These are phyloP conservation scores for Lordiphosa andalusiaca DNA, from an alignment of 2,888 invertebrate species.

Conservation along the genomic window DNA sequence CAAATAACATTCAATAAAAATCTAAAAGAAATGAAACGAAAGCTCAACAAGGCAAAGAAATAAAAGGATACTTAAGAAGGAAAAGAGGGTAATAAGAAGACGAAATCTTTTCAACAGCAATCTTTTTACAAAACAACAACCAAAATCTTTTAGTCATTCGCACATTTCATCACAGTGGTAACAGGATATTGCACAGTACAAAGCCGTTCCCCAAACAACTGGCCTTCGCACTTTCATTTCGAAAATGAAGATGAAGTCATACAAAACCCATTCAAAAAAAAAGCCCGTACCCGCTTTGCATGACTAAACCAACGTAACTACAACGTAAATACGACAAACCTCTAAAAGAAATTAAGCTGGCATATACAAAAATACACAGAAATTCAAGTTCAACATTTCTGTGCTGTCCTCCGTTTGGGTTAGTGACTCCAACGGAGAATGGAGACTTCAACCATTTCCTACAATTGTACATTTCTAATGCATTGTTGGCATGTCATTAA, in stretches of 20 bases:
- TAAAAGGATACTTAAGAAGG: too few species aligned
- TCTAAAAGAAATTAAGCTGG: slow-evolving; percentile 3
- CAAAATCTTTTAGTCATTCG: neutral
- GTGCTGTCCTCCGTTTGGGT: slow-evolving; percentile 55
- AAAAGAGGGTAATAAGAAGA: too few species aligned
- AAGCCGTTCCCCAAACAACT: slow-evolving; percentile 17
- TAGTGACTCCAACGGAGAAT: slow-evolving; percentile 49
- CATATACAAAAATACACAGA: slow-evolving; percentile 9
- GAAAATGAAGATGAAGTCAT: slow-evolving; percentile 63
- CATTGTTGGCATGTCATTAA: slow-evolving; percentile 46
- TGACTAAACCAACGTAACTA: slow-evolving; percentile 61
- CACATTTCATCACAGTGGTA: slow-evolving; percentile 1
- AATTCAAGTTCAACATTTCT: slow-evolving; percentile 65
- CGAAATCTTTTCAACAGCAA: too few species aligned
- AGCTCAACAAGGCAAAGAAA: too few species aligned
- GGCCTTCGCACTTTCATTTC: slow-evolving; percentile 42
- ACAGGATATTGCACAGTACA: slow-evolving; percentile 29
- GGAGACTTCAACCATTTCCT: slow-evolving; percentile 37
- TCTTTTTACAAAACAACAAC: neutral
- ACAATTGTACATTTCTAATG: slow-evolving; percentile 18
- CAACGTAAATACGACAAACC: slow-evolving; percentile 22
- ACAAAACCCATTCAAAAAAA: slow-evolving; percentile 34
- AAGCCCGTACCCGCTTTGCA: slow-evolving; percentile 27
- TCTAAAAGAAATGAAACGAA: too few species aligned
- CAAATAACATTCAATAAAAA: too few species aligned